Base-by-base conservation (phyloP, 1,140 invertebrate genomes). In the Metopolophium dirhodum region DNA sequence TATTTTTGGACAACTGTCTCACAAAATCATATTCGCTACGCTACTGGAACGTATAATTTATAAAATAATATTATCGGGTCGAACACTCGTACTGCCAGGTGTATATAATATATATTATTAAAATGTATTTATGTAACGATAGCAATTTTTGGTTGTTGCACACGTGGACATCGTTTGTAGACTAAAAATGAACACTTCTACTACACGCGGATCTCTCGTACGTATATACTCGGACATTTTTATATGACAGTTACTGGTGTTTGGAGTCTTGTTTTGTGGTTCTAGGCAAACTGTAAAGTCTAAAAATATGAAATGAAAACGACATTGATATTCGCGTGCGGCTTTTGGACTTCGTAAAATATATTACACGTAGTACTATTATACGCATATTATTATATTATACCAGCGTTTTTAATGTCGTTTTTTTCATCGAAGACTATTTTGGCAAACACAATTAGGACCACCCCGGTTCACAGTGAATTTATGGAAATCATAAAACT, bases 391-490 rank as follows among this genome's bases (percentile, higher is more conserved):
- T 18, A 77, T 77, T n/a, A 77, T 35, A 77, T 77, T 20, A 61
- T 61, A 77, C 30, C 61, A 20, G 35, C 26, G 47, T 51, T 54
- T 35, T 51, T 88, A 51, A 51, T 49, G 47, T 51, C 49, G 8
- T 57, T 90, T 54, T 88, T 35, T 54, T 89, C 41, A 35, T 37
- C n/a, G 45, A n/a, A 37, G 22, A 41, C 35, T 61, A 41, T 61
- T 90, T 87, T 90, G 88, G 88, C 88, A 41, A 57, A 61, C 88
- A 41, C 35, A 61, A 90, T 90, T 61, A 41, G 88, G 88, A 90
- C 88, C 88, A 90, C 88, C 88, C 88, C 88, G 88, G 37, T 41
- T 90, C 23, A 57, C 7, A 26, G 87, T 41, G 51, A 41, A 61
- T 54, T 89, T 54, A 89, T 51, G 37, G 35, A 61, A 61, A 90